Evolutionary conservation across 2,113 vertebrate genomes (phyloP).

Genomic region (Nothocercus nigrocapillus): DNA sequence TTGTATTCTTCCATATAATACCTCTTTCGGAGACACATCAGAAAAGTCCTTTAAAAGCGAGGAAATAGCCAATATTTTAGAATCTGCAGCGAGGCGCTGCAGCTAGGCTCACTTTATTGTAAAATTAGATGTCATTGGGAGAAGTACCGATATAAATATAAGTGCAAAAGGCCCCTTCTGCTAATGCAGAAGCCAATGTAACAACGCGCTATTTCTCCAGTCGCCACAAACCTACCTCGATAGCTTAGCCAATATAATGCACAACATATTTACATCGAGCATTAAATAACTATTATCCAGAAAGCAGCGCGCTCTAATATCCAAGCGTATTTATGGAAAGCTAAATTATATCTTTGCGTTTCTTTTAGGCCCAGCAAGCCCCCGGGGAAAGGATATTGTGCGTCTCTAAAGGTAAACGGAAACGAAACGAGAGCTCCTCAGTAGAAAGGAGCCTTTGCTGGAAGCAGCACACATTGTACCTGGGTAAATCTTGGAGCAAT

Average conservation of each 20-base stretch:
- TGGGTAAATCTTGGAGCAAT: slow-evolving; percentile 83
- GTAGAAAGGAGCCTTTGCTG: slow-evolving; percentile 56
- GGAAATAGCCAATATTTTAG: slow-evolving; percentile 80
- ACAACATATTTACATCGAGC: slow-evolving; percentile 71
- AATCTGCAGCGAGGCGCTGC: slow-evolving; percentile 67
- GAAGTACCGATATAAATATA: slow-evolving; percentile 78
- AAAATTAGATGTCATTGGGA: slow-evolving; percentile 80
- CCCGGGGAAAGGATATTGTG: slow-evolving; percentile 72
- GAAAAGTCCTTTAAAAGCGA: slow-evolving; percentile 74
- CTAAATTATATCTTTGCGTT: slow-evolving; percentile 78
- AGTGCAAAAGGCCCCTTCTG: slow-evolving; percentile 73
- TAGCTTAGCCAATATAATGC: slow-evolving; percentile 67
- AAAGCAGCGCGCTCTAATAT: slow-evolving; percentile 66
- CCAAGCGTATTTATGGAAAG: slow-evolving; percentile 78
- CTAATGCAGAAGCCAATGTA: slow-evolving; percentile 69
- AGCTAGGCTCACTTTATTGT: slow-evolving; percentile 77
- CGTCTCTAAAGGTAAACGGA: slow-evolving; percentile 79
- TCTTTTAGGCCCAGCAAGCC: slow-evolving; percentile 77
- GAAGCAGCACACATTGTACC: slow-evolving; percentile 70
- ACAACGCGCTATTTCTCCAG: slow-evolving; percentile 71
- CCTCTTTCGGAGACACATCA: slow-evolving; percentile 71
- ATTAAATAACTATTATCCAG: slow-evolving; percentile 80
- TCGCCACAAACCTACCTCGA: slow-evolving; percentile 55
- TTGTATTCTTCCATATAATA: slow-evolving; percentile 72
- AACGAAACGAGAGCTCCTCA: slow-evolving; percentile 78